phyloP scores from a whole-genome alignment of 92 coral and sea anemone genomes.

The Chrysogorgia sp. region DNA sequence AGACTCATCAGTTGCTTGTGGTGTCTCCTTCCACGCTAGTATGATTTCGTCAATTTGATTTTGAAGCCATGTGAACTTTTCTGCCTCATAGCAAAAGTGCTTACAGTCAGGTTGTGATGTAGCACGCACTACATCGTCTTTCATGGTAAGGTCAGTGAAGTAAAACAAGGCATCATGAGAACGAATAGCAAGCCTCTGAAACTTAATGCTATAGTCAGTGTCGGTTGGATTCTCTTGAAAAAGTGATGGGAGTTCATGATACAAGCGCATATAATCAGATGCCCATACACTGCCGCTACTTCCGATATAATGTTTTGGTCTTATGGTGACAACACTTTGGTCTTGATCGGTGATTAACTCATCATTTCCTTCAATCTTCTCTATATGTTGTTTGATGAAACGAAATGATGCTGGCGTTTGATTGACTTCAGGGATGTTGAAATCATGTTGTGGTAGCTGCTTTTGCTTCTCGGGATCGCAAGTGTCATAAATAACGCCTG shows the following conservation, averaged over 20 bases:
- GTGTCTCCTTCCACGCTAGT: constrained; percentile 37
- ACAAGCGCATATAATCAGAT: constrained; percentile 50
- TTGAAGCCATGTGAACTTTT: constrained; percentile 56
- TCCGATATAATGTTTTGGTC: constrained; percentile 59
- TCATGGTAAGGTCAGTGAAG: constrained; percentile 48
- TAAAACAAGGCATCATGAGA: constrained; percentile 47
- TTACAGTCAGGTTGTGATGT: constrained; percentile 57
- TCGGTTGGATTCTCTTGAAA: constrained; percentile 32
- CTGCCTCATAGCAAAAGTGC: constrained; percentile 43
- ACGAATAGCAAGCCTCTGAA: constrained; percentile 45
- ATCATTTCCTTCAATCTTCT: constrained; percentile 44
- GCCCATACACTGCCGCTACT: constrained; percentile 57
- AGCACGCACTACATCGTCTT: constrained; percentile 46
- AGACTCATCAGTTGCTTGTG: constrained; percentile 37
- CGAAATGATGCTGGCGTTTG: constrained; percentile 67
- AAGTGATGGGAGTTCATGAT: constrained; percentile 35
- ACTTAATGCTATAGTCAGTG: constrained; percentile 29
- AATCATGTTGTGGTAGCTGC: constrained; percentile 65
- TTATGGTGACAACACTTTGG: constrained; percentile 48
- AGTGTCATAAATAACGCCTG: constrained; percentile 59
- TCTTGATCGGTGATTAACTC: constrained; percentile 44
- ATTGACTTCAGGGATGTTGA: constrained; percentile 37
- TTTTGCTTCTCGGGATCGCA: constrained; percentile 53
- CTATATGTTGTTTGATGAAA: constrained; percentile 41
- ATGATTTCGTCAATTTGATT: constrained; percentile 46